Evolutionary conservation across 2,888 invertebrate species (phyloP), one percentile per base, ranked within the genome.

Genomic region (Diploptera punctata): DNA sequence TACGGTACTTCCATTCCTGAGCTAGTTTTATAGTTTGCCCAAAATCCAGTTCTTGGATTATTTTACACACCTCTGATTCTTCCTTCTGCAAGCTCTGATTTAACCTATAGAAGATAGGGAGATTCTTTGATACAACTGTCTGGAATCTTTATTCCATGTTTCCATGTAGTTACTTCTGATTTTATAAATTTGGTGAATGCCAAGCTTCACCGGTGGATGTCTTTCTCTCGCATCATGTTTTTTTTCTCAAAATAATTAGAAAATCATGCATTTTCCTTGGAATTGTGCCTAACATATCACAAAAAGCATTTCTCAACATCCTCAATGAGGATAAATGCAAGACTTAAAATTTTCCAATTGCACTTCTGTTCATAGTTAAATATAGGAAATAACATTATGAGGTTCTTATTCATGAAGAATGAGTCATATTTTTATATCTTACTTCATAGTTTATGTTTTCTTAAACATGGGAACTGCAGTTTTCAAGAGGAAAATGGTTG

Each of bases 171-270:
- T 52, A 54, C 29, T 24, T 44, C 7, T 73, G 49, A 57, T 70
- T 70, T 74, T 38, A 74, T 73, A 70, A 62, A 76, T 68, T 71
- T 47, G 43, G 5, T 24, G 26, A 19, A 19, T 33, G 13, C 24
- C 67, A 24, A 38, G 13, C 38, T 38, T 38, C 38, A 38, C 38
- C 38, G 38, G 13, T 13, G 13, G 38, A 38, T 38, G 38, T 38
- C 38, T 38, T 38, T 13, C 38, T 38, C 38, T 38, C 13, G 38
- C 38, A 38, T 38, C 13, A 38, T 38, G 38, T 38, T 38, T 38
- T 38, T 38, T 38, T 38, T 38, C 13, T 13, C 38, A 13, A 38
- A 38, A 38, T 38, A 38, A 9, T 38, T 38, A 38, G 38, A 38
- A 38, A 38, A 38, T 38, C 7, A 38, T 38, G 38, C 38, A 38